Percentiles rank a stretch among this genome's conserved stretches.
Evolutionary conservation across 2,797 vertebrate genomes (phyloP).

Genomic region (Anisognathus igniventris): DNA sequence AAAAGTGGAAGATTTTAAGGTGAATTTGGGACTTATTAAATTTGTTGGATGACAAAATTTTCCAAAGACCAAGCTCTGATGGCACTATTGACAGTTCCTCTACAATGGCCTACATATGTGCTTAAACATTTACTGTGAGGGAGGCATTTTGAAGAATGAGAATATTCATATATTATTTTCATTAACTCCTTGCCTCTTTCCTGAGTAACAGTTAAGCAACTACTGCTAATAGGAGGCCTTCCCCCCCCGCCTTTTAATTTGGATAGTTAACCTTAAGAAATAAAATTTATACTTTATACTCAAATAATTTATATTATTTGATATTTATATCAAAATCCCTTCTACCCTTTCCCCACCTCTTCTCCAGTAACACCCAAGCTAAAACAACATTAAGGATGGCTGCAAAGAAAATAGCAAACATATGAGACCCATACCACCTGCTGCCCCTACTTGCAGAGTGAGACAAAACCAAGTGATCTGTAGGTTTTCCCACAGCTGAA

Average conservation of each 20-base stretch:
- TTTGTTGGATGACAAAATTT: neutral
- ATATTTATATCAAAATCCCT: neutral
- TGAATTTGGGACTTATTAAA: neutral
- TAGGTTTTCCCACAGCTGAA: neutral
- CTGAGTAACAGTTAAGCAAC: neutral
- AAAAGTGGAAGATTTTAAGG: neutral
- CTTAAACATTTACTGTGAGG: neutral
- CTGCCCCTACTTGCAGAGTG: neutral
- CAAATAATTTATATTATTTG: too few relatives aligned
- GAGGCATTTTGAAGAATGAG: neutral
- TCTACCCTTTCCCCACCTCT: neutral
- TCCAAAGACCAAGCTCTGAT: neutral
- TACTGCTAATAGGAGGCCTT: neutral
- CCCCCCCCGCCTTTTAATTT: neutral
- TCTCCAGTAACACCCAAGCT: neutral
- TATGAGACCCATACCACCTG: neutral
- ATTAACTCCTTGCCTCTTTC: neutral
- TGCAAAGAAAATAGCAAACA: neutral
- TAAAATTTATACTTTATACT: neutral
- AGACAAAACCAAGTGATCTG: neutral
- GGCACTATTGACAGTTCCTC: neutral
- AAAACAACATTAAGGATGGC: neutral
- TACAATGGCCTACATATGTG: neutral
- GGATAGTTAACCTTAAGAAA: neutral
- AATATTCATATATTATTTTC: neutral